Base-by-base conservation (phyloP, 1,140 invertebrate genomes). In the Acromyrmex charruanus region DNA sequence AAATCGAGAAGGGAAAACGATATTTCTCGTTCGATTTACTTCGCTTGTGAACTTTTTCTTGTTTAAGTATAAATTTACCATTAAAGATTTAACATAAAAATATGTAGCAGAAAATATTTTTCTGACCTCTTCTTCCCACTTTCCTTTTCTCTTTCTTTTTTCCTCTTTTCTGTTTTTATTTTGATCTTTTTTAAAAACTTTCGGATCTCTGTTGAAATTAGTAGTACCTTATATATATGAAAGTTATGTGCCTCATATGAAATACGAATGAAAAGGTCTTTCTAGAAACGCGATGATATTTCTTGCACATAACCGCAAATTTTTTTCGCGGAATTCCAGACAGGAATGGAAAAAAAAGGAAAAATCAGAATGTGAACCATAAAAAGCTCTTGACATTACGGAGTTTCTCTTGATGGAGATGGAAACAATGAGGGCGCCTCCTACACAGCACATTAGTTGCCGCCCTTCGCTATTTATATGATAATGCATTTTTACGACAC, bases 401-500 rank as follows among this genome's bases (percentile, higher is more conserved):
- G 16, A 25, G 59, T 58, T 75, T 75, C 69, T 75, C 80, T 87
- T 55, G 69, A 74, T 44, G 55, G 44, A 55, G 55, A 69, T 55
- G 65, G 39, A 66, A 74, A 86, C 49, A 84, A 66, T 51, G n/a
- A 31, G 31, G 39, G 28, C 28, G 25, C 21, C 21, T 2, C 10
- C 44, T 18, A 39, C 49, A n/a, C 25, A n/a, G 14, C n/a, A n/a
- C 71, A 87, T 77, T 84, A 85, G 82, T 87, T 65, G 39, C 58
- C 53, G 58, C 51, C 63, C 51, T 51, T 66, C 53, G 81, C 69
- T 71, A 82, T 87, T 87, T 87, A 63, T 77, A 69, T 82, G 81
- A 55, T 69, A 85, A 85, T 85, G 75, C 31, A 77, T 51, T 87
- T 85, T 87, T 85, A 87, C 49, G 71, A 51, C 49, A 71, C 44